These are phyloP conservation scores for Helogale parvula DNA, from an alignment of 2,113 vertebrate species.

Conservation along the genomic window DNA sequence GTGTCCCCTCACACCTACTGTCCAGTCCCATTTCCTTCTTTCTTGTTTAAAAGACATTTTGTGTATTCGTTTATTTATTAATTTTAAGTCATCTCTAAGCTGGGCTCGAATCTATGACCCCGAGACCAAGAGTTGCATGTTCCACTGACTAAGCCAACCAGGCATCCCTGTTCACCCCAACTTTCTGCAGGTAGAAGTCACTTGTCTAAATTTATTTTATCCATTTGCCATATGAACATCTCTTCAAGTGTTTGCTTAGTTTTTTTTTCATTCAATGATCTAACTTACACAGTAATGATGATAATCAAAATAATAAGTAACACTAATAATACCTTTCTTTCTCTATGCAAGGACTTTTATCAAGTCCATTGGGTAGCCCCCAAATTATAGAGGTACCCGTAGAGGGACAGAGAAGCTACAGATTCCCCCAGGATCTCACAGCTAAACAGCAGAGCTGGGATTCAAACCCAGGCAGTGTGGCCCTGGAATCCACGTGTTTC, in stretches of 20 bases:
- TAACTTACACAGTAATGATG: neutral
- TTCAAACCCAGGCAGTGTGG: neutral
- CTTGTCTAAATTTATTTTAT: neutral
- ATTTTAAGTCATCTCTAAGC: neutral
- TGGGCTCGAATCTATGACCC: neutral
- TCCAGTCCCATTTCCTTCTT: neutral
- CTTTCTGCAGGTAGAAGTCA: neutral
- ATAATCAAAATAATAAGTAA: neutral
- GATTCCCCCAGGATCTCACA: neutral
- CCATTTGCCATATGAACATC: neutral
- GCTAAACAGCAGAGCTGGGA: neutral
- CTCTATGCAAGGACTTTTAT: neutral
- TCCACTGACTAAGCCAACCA: neutral
- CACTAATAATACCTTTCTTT: neutral
- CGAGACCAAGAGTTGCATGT: neutral
- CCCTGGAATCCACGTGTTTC: neutral
- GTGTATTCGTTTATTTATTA: neutral
- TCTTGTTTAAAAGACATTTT: too few species aligned
- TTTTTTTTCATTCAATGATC: neutral
- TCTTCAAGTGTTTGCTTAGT: neutral
- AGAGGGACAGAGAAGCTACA: neutral
- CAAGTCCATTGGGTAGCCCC: too few species aligned
- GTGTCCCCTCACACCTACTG: neutral
- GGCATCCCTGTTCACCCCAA: neutral
- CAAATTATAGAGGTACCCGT: neutral